Base-by-base conservation (phyloP, 2,797 vertebrate species). In the Cossypha caffra region DNA sequence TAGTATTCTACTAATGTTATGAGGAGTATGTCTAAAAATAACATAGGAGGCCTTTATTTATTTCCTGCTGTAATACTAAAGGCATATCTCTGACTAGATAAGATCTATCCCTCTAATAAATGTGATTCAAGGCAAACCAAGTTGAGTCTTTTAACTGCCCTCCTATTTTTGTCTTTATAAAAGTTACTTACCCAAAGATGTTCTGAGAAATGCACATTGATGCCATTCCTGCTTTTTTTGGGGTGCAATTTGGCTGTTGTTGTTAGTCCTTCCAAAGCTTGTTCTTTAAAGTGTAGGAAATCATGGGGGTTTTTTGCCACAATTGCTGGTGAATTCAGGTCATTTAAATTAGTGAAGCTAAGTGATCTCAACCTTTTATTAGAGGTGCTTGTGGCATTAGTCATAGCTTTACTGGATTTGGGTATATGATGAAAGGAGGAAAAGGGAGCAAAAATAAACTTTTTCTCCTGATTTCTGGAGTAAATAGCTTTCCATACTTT, bases 291-390 rank as follows among this genome's bases (percentile, higher is more conserved):
- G 6, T 47, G 19, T 73, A 40, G 82, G n/a, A 68, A 78, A 62
- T 54, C 5, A 11, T 13, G 8, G 1, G 2, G 0, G n/a, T n/a
- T 0, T 68, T 82, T 74, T 57, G 13, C 20, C 1, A 1, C 1
- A 1, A n/a, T 47, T 35, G 5, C 18, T 58, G 21, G n/a, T 77
- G 68, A 88, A 76, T 87, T 90, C 35, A n/a, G 38, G 31, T 87
- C 0, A 67, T 54, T 12, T 52, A 58, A 73, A 66, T 73, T 26
- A 42, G 4, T 1, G 10, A 89, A 61, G 17, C 19, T 37, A 19
- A 50, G 9, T 3, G 3, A 2, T 54, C 7, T 16, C 9, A n/a
- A 33, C 6, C 7, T 61, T 5, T 35, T 71, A 3, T 17, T 55
- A 54, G 26, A 74, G 7, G 9, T 77, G 8, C 5, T 48, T 35